Conservation (phyloP, 2,888 invertebrate species). For the Lasioglossum figueresi region DNA sequence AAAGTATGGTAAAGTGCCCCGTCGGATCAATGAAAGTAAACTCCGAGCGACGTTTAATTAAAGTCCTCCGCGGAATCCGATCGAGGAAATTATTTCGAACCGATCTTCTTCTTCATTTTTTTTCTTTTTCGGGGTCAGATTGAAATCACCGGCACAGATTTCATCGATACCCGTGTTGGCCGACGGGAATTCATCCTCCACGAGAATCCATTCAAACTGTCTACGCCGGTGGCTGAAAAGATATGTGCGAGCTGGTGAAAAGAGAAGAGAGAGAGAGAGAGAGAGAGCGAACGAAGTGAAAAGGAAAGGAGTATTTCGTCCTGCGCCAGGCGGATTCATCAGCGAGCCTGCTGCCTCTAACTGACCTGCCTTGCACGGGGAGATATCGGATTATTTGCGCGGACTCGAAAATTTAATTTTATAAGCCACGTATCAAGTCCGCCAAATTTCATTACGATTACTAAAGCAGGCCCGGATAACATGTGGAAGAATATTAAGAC, state of each 20-base stretch:
- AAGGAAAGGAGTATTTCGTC: slow-evolving; percentile 4
- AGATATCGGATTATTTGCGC: background rate
- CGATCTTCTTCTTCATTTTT: background rate
- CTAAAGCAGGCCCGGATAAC: background rate
- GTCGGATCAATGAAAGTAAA: slow-evolving; percentile 66
- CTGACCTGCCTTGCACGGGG: background rate
- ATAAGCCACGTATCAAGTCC: background rate
- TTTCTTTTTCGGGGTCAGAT: background rate
- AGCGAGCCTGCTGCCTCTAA: background rate
- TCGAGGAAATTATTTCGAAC: slow-evolving; percentile 36
- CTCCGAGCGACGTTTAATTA: slow-evolving; percentile 65
- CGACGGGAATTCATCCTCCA: slow-evolving; percentile 6
- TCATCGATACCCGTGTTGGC: slow-evolving; percentile 8
- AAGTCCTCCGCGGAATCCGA: slow-evolving; percentile 48
- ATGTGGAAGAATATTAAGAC: too few relatives aligned
- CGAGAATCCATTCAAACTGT: slow-evolving; percentile 10
- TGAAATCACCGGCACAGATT: background rate
- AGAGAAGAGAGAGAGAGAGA: background rate
- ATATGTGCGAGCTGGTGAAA: background rate
- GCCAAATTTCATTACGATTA: background rate
- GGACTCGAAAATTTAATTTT: background rate
- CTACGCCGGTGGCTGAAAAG: slow-evolving; percentile 4
- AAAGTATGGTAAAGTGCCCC: slow-evolving; percentile 73
- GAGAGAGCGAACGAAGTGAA: background rate
- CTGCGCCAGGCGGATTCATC: background rate